Percentiles rank a stretch among this genome's conserved stretches.
Evolutionary conservation across 2,888 invertebrate genomes (phyloP).

Genomic region (Heliconius charithonia): DNA sequence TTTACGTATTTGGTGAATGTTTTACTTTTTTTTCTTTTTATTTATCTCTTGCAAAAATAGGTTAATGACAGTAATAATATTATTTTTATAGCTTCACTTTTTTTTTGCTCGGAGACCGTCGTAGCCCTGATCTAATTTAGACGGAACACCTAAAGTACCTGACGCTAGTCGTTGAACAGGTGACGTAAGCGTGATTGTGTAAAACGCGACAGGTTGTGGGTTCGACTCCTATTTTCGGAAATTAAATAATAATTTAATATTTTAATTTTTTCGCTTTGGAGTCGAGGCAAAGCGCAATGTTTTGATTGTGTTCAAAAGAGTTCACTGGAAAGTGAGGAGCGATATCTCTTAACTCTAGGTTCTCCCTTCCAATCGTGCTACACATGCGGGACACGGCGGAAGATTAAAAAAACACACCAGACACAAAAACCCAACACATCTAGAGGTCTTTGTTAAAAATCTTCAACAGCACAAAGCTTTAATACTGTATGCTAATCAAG

Average conservation of each 20-base stretch:
- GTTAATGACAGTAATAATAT: background rate
- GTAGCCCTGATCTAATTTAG: no score
- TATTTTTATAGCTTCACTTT: background rate
- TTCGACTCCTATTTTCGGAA: background rate
- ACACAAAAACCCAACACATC: background rate
- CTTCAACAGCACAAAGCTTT: constrained; percentile 15
- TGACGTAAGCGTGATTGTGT: background rate
- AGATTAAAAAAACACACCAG: no score
- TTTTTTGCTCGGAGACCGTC: no score
- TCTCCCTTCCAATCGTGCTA: background rate
- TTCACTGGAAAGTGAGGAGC: background rate
- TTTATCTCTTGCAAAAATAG: background rate
- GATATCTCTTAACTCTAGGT: background rate
- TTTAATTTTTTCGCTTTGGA: background rate
- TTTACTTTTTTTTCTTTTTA: background rate
- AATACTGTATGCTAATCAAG: constrained; percentile 45
- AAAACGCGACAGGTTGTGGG: background rate
- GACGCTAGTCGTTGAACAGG: no score
- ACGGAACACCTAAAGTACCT: no score
- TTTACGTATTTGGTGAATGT: background rate
- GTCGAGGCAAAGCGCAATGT: background rate
- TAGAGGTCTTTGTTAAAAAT: background rate
- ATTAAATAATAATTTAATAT: background rate
- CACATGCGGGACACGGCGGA: background rate
- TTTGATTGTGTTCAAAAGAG: background rate